These are phyloP conservation scores for Leptonema lineaticorne DNA, from an alignment of 1,140 invertebrate genomes.

Conservation along the genomic window DNA sequence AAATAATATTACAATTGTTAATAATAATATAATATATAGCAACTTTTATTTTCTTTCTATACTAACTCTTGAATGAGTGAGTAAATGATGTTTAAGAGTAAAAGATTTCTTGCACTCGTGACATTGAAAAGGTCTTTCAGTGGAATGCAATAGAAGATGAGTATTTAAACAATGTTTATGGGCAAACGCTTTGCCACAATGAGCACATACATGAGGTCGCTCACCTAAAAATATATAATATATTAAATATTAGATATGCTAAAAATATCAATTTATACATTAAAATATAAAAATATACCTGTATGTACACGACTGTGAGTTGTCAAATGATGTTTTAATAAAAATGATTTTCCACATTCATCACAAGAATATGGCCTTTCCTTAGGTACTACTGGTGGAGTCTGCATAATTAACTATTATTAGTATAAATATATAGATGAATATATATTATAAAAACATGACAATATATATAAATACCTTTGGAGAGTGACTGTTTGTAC, in stretches of 20 bases:
- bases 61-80: constrained; percentile 74
- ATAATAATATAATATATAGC: neutral
- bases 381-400: constrained; percentile 51
- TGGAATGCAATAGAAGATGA: constrained; percentile 76
- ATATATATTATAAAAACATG: constrained; percentile 11
- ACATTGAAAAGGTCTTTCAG: constrained; percentile 79
- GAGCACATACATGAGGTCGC: constrained; percentile 77
- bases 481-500: constrained; percentile 60
- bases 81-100: constrained; percentile 77
- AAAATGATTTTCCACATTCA: constrained; percentile 80
- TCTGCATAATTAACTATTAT: constrained; percentile 48
- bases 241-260: neutral
- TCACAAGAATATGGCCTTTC: constrained; percentile 77
- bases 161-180: constrained; percentile 82
- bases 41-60: constrained; percentile 36
- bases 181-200: constrained; percentile 85
- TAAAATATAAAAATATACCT: constrained; percentile 48
- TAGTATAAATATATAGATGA: neutral
- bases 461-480: constrained; percentile 47
- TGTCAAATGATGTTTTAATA: constrained; percentile 78
- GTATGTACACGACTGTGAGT: constrained; percentile 78
- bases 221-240: constrained; percentile 57
- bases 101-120: constrained; percentile 85
- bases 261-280: neutral
- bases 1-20: neutral